These are phyloP conservation scores for Chaetoderma sp. DNA, from an alignment of 2,888 invertebrate genomes.

Conservation along the genomic window DNA sequence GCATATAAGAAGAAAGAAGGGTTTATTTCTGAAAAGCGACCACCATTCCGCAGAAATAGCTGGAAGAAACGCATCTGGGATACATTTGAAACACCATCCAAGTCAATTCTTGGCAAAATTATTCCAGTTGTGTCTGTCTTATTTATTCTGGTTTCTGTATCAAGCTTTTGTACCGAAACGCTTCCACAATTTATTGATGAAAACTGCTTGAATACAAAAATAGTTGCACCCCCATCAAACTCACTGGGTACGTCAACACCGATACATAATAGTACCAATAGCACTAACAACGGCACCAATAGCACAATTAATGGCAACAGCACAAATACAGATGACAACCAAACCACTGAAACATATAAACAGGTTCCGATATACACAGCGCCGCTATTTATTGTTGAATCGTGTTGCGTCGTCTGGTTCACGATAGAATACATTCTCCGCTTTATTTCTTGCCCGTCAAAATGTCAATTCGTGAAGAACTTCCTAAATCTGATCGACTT, in stretches of 20 bases:
- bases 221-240: too few relatives aligned
- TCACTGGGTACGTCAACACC: too few relatives aligned
- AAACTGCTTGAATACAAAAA: not conserved
- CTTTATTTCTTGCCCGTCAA: constrained; percentile 59
- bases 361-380: constrained; percentile 47
- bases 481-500: constrained; percentile 66
- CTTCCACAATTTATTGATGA: constrained; percentile 56
- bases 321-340: too few relatives aligned
- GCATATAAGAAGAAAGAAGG: constrained; percentile 70
- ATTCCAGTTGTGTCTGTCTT: constrained; percentile 69
- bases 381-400: constrained; percentile 64
- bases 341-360: too few relatives aligned
- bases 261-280: too few relatives aligned
- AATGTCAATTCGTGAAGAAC: constrained; percentile 53
- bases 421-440: constrained; percentile 63
- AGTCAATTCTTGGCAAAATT: constrained; percentile 66
- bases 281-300: too few relatives aligned
- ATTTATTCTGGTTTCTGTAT: constrained; percentile 70
- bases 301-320: too few relatives aligned
- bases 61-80: constrained; percentile 66
- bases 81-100: constrained; percentile 70
- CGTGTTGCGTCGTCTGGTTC: constrained; percentile 66
- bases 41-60: constrained; percentile 56
- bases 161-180: constrained; percentile 71
- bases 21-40: constrained; percentile 59